Conservation (phyloP, 2,113 vertebrate species). For the Amphiprion percula region DNA sequence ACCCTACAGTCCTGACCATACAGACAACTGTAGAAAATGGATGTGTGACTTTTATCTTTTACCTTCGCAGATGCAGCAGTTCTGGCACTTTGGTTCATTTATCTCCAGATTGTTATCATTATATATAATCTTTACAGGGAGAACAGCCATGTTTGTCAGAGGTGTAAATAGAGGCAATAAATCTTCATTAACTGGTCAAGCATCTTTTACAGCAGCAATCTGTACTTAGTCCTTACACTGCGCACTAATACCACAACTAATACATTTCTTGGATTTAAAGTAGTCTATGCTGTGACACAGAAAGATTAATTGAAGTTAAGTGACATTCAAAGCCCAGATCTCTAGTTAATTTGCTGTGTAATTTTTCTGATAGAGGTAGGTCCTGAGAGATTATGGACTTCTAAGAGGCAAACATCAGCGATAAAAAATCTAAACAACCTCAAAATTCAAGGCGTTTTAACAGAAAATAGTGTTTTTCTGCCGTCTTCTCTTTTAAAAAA, state of each 20-base stretch:
- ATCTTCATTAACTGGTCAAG: slow-evolving; percentile 37
- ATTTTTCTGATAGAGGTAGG: neutral
- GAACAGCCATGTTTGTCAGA: slow-evolving; percentile 9
- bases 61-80: neutral
- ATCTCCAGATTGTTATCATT: slow-evolving; percentile 17
- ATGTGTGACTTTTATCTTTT: slow-evolving; percentile 1
- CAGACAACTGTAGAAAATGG: neutral
- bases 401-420: neutral
- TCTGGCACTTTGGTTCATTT: slow-evolving; percentile 5
- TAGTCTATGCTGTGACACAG: neutral
- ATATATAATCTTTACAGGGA: slow-evolving; percentile 36
- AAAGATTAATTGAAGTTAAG: neutral
- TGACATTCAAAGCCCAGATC: neutral
- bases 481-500: neutral
- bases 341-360: neutral
- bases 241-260: neutral
- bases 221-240: slow-evolving; percentile 6
- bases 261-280: neutral
- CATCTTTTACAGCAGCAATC: neutral
- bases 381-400: neutral
- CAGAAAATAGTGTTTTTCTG: neutral
- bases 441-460: neutral
- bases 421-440: neutral
- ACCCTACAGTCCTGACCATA: neutral
- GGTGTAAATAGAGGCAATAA: slow-evolving; percentile 17